Percentiles rank a stretch among this genome's conserved stretches.
phyloP scores from a whole-genome alignment of 2,888 invertebrate genomes.

The Lottia gigantea region DNA sequence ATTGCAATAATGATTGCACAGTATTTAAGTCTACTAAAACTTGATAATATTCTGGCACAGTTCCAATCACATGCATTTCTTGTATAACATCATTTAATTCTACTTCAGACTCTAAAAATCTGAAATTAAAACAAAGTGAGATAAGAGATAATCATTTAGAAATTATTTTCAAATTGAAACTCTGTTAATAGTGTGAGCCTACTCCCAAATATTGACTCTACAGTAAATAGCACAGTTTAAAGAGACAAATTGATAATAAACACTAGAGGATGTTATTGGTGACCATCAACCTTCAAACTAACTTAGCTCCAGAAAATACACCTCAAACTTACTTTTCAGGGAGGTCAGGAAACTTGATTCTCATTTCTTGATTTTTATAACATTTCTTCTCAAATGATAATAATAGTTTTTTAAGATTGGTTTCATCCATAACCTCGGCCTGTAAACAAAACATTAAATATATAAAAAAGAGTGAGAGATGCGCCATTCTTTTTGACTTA shows the following conservation, averaged over 20 bases:
- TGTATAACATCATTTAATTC: conserved; percentile 88
- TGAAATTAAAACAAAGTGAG: conserved; percentile 49
- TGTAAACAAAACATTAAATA: conserved; percentile 53
- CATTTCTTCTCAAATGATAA: conserved; percentile 94
- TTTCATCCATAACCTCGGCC: conserved; percentile 90
- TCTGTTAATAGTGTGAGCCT: no score
- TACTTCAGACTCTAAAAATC: conserved; percentile 96
- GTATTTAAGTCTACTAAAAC: conserved; percentile 89
- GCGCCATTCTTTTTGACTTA: no score
- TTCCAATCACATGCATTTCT: conserved; percentile 91
- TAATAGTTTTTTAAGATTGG: conserved; percentile 86
- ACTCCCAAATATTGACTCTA: no score
- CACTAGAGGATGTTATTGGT: no score
- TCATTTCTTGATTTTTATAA: conserved; percentile 94
- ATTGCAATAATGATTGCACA: conserved; percentile 88
- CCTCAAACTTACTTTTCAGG: conserved; percentile 80
- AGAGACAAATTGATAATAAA: no score
- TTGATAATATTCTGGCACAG: conserved; percentile 94
- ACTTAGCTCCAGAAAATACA: no score
- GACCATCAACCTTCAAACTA: no score
- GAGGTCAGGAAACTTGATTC: conserved; percentile 96
- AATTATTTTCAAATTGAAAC: no score
- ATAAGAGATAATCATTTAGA: no score
- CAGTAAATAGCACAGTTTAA: no score
- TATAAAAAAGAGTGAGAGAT: no score